A percentile compares a stretch with the other conserved stretches of the same genome.
phyloP scores from a whole-genome alignment of 1,140 invertebrate genomes.

The Drosophila rhopaloa region DNA sequence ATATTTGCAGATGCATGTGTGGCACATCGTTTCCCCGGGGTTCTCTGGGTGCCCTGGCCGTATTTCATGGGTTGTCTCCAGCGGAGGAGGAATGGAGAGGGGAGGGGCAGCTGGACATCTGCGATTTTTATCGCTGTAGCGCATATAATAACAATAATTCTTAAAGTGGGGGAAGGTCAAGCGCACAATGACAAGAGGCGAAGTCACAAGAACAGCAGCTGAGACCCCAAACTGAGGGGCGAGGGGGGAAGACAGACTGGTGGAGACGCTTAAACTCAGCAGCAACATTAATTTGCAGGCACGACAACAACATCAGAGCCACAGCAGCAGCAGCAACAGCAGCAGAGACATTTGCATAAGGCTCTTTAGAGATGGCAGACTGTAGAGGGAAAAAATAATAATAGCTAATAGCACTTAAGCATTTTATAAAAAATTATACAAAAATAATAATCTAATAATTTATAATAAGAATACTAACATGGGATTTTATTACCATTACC shows the following conservation, averaged over 20 bases:
- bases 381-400: too few species aligned
- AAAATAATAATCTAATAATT: too few species aligned
- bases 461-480: too few species aligned
- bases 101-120: conserved; percentile 66
- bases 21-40: conserved; percentile 26
- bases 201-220: conserved; percentile 75
- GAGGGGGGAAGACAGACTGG: conserved; percentile 42
- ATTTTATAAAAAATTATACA: too few species aligned
- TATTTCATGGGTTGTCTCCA: conserved; percentile 79
- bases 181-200: conserved; percentile 72
- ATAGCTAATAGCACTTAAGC: too few species aligned
- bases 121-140: conserved; percentile 82
- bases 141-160: conserved; percentile 84
- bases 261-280: conserved; percentile 78
- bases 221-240: conserved; percentile 35
- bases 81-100: conserved; percentile 25
- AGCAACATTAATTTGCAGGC: conserved; percentile 81
- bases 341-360: conserved; percentile 68
- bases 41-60: conserved; percentile 63
- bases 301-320: conserved; percentile 50
- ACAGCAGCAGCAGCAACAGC: conserved; percentile 27
- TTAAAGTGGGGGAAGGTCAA: conserved; percentile 84
- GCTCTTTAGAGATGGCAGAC: conserved; percentile 20
- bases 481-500: too few species aligned
- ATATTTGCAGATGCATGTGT: conserved; percentile 59